Evolutionary conservation across 2,888 invertebrate genomes (phyloP), one percentile per base, ranked within the genome.

Genomic region (Nemoura dubitans): DNA sequence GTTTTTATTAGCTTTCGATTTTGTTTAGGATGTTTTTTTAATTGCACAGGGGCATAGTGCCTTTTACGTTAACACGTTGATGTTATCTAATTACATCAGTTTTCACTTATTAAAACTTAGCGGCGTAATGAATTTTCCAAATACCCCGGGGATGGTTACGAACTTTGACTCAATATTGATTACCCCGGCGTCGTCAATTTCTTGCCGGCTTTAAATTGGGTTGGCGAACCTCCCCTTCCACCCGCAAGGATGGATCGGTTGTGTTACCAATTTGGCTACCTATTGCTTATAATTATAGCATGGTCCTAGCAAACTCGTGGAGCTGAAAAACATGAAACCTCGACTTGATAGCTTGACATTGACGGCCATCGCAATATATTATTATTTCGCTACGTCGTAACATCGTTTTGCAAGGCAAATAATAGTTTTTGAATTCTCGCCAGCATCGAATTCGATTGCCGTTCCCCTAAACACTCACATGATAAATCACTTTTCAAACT

Each of bases 81-180:
- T 59, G 6, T 26, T 2, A 78, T 78, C 28, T 78, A 78, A 78
- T 78, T 27, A 28, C 78, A 78, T 27, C 78, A 78, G 28, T 78
- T 27, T 78, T 26, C 78, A 78, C 78, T 78, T 78, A 78, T 78
- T 25, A 81, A 81, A 30, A 81, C 81, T 81, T 81, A 28, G 21
- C 30, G 14, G 6, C 28, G 29, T 81, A 29, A 81, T 30, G 81
- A 29, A 81, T 30, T 81, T 81, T 30, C 81, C 16, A 59, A 59
- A 78, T 27, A 78, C 78, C 78, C 28, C 28, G 27, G 78, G 28
- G 78, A 7, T 28, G 78, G 25, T 10, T 14, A 28, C 78, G 16
- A 78, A 78, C 27, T 78, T 78, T 28, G 78, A 6, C 28, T 78
- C 27, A 27, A 26, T 78, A 28, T 78, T 27, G 78, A 78, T 78